These are phyloP conservation scores for Gobius niger DNA, from an alignment of 2,113 vertebrate species.

Conservation along the genomic window DNA sequence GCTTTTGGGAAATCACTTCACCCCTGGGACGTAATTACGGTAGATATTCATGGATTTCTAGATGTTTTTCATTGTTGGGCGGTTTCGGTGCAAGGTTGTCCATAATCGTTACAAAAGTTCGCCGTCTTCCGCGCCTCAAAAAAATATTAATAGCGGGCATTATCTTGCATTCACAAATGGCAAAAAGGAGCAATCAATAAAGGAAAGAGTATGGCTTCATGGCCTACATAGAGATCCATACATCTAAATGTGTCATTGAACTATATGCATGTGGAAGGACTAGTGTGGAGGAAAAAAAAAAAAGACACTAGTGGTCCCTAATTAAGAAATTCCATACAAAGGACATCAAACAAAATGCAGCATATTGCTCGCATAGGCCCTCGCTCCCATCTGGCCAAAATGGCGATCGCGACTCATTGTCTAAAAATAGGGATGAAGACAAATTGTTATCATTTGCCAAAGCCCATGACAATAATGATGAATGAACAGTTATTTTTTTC, in stretches of 20 bases:
- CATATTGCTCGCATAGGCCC: slow-evolving; percentile 87
- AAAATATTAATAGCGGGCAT: not conserved
- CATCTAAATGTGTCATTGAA: slow-evolving; percentile 63
- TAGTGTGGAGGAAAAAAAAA: slow-evolving; percentile 21
- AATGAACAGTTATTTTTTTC: slow-evolving; percentile 93
- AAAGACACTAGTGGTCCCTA: slow-evolving; percentile 55
- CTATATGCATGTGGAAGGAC: slow-evolving; percentile 38
- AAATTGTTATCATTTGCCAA: slow-evolving; percentile 99
- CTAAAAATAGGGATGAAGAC: slow-evolving; percentile 99
- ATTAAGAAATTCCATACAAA: slow-evolving; percentile 80
- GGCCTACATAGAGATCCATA: slow-evolving; percentile 29
- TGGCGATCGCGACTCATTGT: slow-evolving; percentile 99
- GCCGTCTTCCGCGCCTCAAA: not conserved
- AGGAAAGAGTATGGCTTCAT: not conserved
- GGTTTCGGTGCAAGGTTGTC: not conserved
- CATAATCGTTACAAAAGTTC: not conserved
- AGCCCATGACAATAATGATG: slow-evolving; percentile 99
- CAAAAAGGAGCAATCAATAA: slow-evolving; percentile 1
- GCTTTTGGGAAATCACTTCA: slow-evolving; percentile 49
- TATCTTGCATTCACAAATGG: not conserved
- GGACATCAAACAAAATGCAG: slow-evolving; percentile 70
- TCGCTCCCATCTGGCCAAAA: slow-evolving; percentile 96
- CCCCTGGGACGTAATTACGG: slow-evolving; percentile 60
- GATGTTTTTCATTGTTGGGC: slow-evolving; percentile 6
- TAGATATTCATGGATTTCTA: slow-evolving; percentile 17